Percentiles rank a stretch among this genome's conserved stretches.
Evolutionary conservation across 2,888 invertebrate genomes (phyloP).

Genomic region (Arge pagana): DNA sequence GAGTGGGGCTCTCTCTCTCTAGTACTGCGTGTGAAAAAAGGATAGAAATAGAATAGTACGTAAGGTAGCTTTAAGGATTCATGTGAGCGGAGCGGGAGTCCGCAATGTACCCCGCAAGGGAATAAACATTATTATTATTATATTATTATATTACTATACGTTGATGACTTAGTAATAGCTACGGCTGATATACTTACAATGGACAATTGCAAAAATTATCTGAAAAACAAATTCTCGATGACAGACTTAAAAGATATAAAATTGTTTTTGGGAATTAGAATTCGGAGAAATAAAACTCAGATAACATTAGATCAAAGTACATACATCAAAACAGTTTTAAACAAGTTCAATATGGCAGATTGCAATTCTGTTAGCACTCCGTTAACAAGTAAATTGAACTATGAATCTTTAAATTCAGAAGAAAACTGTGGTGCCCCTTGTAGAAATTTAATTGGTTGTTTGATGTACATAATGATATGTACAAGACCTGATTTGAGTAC

Average conservation of each 20-base stretch:
- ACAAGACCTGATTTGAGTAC: conserved; percentile 20
- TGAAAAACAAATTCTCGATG: conserved; percentile 33
- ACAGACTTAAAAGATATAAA: conserved; percentile 33
- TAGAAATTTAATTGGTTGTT: conserved; percentile 25
- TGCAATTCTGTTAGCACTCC: conserved; percentile 25
- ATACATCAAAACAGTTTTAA: conserved; percentile 34
- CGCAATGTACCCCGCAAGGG: no score
- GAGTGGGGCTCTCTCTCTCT: no score
- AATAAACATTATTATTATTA: no score
- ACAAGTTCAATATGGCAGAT: conserved; percentile 37
- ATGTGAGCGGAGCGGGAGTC: no score
- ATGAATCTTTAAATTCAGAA: conserved; percentile 1
- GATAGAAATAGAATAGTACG: no score
- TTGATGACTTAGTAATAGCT: conserved; percentile 15
- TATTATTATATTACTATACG: conserved; percentile 25
- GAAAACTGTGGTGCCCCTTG: conserved; percentile 18
- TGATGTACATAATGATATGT: conserved; percentile 24
- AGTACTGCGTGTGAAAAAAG: no score
- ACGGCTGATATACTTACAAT: conserved; percentile 22
- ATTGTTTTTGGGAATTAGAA: conserved; percentile 31
- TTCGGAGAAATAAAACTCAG: conserved; percentile 24
- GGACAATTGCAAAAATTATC: conserved; percentile 31
- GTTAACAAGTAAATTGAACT: neutral
- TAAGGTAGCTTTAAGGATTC: no score
- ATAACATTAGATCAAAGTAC: conserved; percentile 27